phyloP scores from a whole-genome alignment of 2,113 vertebrate species.

The Apeltes quadracus region DNA sequence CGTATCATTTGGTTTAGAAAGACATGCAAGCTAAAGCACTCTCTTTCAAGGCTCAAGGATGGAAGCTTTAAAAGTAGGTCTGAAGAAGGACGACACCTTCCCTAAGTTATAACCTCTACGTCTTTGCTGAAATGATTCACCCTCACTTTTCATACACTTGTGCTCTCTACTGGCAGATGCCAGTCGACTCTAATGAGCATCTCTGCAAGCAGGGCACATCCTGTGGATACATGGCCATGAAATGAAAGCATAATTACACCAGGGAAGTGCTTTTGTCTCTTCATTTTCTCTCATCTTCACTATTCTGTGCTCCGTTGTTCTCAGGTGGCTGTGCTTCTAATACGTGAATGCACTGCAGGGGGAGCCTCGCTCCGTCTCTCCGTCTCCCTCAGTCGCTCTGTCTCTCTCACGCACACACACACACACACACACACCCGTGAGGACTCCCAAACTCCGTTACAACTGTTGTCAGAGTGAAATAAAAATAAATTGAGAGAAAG shows the following conservation, averaged over 20 bases:
- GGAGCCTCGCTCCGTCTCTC: conserved; percentile 30
- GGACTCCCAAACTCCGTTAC: conserved; percentile 42
- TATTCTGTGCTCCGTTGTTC: conserved; percentile 64
- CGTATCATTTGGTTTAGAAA: not conserved
- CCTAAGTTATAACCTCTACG: not conserved
- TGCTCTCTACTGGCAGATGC: conserved; percentile 41
- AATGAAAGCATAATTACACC: conserved; percentile 79
- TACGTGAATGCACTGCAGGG: conserved; percentile 44
- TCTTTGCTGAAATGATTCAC: conserved; percentile 8
- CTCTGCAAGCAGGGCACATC: conserved; percentile 68
- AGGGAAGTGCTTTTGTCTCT: conserved; percentile 75
- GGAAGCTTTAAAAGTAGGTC: not conserved
- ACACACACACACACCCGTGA: conserved; percentile 18
- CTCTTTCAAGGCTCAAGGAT: not conserved
- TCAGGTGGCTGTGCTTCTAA: conserved; percentile 62
- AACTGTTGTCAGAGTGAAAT: conserved; percentile 54
- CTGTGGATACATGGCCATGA: conserved; percentile 75
- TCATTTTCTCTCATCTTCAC: conserved; percentile 74
- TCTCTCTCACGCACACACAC: conserved; percentile 16
- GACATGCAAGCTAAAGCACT: not conserved
- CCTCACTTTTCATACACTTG: conserved; percentile 8
- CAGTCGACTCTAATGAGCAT: conserved; percentile 61
- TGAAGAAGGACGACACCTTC: not conserved
- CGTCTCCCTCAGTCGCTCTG: conserved; percentile 22
- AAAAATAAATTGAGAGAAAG: conserved; percentile 47